phyloP scores from a whole-genome alignment of 2,888 invertebrate species.

The Zaprionus obscuricornis region DNA sequence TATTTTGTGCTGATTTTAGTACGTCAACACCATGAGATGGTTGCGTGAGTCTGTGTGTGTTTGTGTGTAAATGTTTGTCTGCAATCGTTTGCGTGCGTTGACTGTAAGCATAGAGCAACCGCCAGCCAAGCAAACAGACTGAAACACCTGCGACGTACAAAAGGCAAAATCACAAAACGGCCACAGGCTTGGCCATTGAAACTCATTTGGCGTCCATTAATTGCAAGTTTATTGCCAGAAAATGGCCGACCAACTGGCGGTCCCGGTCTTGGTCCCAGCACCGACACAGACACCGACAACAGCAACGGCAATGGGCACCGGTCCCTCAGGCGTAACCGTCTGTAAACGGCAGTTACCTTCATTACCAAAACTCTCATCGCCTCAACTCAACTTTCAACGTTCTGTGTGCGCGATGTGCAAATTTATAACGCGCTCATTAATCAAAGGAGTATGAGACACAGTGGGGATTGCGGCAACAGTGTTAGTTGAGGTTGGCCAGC shows the following conservation, averaged over 20 bases:
- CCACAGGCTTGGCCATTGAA: slow-evolving; percentile 43
- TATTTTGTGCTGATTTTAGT: slow-evolving; percentile 18
- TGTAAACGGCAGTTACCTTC: slow-evolving; percentile 2
- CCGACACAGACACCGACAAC: too few species aligned
- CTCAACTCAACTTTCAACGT: too few species aligned
- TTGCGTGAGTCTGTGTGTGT: too few species aligned
- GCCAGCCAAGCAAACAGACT: slow-evolving; percentile 22
- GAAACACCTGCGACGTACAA: slow-evolving; percentile 40
- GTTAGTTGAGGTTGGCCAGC: slow-evolving; percentile 14
- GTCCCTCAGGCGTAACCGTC: slow-evolving; percentile 1
- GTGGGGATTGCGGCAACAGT: neutral
- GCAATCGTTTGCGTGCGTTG: too few species aligned
- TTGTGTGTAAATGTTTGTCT: too few species aligned
- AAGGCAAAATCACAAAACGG: slow-evolving; percentile 31
- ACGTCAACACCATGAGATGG: slow-evolving; percentile 17
- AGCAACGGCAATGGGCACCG: too few species aligned
- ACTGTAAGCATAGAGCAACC: slow-evolving; percentile 5
- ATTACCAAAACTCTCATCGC: neutral
- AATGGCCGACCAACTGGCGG: slow-evolving; percentile 35
- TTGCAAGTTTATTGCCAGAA: slow-evolving; percentile 69
- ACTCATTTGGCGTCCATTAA: slow-evolving; percentile 62
- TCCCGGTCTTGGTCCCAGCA: neutral
- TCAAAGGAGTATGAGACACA: slow-evolving; percentile 2
- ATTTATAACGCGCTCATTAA: slow-evolving; percentile 50
- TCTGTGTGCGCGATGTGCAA: slow-evolving; percentile 38